phyloP scores from a whole-genome alignment of 2,888 invertebrate species.

The Barypeithes pellucidus region DNA sequence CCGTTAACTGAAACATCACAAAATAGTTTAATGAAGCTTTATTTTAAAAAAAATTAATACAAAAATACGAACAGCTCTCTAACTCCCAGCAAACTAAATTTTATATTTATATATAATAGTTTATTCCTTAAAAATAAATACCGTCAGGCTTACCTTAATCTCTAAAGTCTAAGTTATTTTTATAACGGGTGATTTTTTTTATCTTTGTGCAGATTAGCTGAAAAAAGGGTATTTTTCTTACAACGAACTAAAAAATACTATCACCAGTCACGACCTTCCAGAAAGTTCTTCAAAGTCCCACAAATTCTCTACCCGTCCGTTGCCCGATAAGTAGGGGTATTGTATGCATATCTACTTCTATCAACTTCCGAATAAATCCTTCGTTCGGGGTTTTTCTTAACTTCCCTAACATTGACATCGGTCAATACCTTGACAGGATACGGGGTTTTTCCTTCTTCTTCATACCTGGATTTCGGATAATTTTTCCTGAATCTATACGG shows the following conservation, averaged over 20 bases:
- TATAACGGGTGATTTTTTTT: background rate
- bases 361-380: slow-evolving; percentile 68
- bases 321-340: slow-evolving; percentile 53
- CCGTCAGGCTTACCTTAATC: background rate
- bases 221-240: slow-evolving; percentile 13
- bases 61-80: background rate
- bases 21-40: background rate
- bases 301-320: slow-evolving; percentile 43
- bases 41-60: background rate
- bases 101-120: background rate
- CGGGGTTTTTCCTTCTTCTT: slow-evolving; percentile 59
- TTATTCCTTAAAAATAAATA: slow-evolving; percentile 14
- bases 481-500: slow-evolving; percentile 49
- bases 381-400: slow-evolving; percentile 68
- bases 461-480: slow-evolving; percentile 54
- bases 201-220: background rate
- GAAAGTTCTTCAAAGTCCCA: slow-evolving; percentile 18
- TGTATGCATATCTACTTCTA: slow-evolving; percentile 62
- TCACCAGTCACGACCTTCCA: slow-evolving; percentile 5
- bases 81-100: too few relatives aligned
- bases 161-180: too few relatives aligned
- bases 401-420: slow-evolving; percentile 67
- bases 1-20: background rate
- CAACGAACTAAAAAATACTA: background rate
- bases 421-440: slow-evolving; percentile 67